Percentiles rank a stretch among this genome's conserved stretches.
Conservation (phyloP, 2,888 invertebrate species). For the Melieria picta region DNA sequence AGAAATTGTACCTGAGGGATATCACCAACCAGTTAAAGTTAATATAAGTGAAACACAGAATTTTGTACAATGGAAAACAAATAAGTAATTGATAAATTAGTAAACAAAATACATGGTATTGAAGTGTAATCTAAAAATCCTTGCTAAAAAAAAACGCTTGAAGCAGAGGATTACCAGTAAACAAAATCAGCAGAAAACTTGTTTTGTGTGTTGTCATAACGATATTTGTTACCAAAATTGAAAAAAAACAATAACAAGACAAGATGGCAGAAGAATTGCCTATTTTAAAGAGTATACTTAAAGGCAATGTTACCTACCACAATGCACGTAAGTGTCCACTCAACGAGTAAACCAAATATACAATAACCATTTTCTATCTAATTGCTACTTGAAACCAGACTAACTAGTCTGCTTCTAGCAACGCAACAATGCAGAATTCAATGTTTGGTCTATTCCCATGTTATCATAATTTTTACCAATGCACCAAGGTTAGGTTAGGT, state of each 20-base stretch:
- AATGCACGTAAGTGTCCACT: constrained; percentile 84
- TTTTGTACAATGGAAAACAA: background rate
- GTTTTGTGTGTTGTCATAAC: background rate
- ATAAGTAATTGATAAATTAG: too few relatives aligned
- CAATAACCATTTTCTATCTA: background rate
- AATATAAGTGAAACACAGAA: constrained; percentile 16
- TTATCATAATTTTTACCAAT: too few relatives aligned
- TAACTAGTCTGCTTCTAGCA: too few relatives aligned
- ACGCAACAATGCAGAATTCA: too few relatives aligned
- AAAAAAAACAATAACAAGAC: constrained; percentile 24
- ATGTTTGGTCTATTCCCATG: too few relatives aligned
- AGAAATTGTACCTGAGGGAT: constrained; percentile 40
- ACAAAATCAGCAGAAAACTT: background rate
- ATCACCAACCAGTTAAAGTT: too few relatives aligned
- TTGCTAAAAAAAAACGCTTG: too few relatives aligned
- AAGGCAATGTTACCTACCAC: constrained; percentile 90
- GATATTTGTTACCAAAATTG: constrained; percentile 21
- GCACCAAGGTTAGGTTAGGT: too few relatives aligned
- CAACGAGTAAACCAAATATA: background rate
- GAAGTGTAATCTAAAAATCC: too few relatives aligned
- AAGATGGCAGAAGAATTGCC: constrained; percentile 89
- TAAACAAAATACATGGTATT: too few relatives aligned
- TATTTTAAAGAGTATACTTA: constrained; percentile 89
- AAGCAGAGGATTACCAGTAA: background rate
- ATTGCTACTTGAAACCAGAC: too few relatives aligned